Percentiles rank a stretch among this genome's conserved stretches.
These are phyloP conservation scores for Frieseomelitta varia DNA, from an alignment of 1,140 invertebrate genomes.

Conservation along the genomic window DNA sequence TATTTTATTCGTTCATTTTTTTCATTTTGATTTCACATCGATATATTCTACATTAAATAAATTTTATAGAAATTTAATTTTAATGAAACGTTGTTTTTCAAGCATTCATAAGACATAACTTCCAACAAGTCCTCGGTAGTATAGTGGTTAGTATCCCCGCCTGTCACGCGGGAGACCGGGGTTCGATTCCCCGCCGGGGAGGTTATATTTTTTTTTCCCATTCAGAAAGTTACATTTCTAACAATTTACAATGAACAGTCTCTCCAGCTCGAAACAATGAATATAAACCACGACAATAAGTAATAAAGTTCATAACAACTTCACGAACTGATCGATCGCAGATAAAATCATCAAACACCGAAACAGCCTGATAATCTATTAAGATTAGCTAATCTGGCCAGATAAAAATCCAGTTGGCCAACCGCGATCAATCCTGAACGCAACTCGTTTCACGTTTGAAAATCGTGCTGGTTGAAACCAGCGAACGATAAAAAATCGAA, in stretches of 20 bases:
- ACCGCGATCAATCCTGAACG: neutral
- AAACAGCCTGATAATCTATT: neutral
- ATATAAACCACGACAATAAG: no score
- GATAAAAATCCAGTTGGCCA: neutral
- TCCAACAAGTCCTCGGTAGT: slow-evolving; percentile 1
- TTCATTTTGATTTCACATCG: no score
- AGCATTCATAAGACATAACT: rapidly evolving
- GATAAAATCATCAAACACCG: neutral
- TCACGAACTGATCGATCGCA: no score
- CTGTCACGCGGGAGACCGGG: slow-evolving; percentile 33
- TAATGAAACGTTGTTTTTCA: neutral
- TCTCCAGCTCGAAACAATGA: no score
- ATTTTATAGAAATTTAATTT: neutral
- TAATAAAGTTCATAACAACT: no score
- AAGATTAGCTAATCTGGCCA: neutral
- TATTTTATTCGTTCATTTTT: no score
- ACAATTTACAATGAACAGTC: no score
- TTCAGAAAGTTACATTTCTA: neutral
- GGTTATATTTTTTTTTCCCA: neutral
- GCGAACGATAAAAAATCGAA: no score
- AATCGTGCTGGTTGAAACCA: neutral
- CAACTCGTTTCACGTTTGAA: neutral
- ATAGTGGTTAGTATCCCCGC: slow-evolving; percentile 13
- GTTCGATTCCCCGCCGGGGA: slow-evolving; percentile 41
- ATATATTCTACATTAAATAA: neutral